Base-by-base conservation (phyloP, 2,888 invertebrate genomes). In the Lordiphosa andalusiaca region DNA sequence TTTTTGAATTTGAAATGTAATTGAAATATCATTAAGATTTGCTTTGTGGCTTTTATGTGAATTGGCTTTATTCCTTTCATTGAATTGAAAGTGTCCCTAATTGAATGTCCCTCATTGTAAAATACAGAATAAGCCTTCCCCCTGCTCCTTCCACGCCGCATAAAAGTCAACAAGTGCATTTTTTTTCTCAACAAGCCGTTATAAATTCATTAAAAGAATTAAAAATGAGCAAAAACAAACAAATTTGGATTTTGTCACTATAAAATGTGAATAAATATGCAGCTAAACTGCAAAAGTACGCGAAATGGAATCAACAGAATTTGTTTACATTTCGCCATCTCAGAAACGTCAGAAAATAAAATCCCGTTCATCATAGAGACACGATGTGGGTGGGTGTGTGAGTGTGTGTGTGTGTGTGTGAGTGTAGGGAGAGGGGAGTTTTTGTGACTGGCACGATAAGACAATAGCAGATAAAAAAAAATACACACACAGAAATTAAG, bases 401-500 rank as follows among this genome's bases (percentile, higher is more conserved):
- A 9, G 12, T 13, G 30, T 2, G 16, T 23, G 16, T 9, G 1
- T 4, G 9, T 10, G 16, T 6, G 13, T 19, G 12, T 10, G 30
- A 1, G 19, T 23, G 16, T 9, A 13, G 10, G 10, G 33, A n/a
- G 9, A 47, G 57, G 56, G 73, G 68, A 53, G 64, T 49, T 66
- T 58, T 63, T 38, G 53, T 48, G 56, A 60, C 71, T 62, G 57
- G 61, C 37, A 54, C 62, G 77, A 84, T 76, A 84, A 84, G 84
- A 53, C 52, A 42, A 25, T 77, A 71, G 69, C 52, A 77, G 74
- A 84, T 84, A 84, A 82, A 39, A 84, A 82, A 39, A 60, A 46
- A 63, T 60, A 62, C 42, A 55, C 37, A 48, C 12, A 65, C 40
- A 52, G 19, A 30, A 63, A 54, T 67, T 72, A 84, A 82, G 80